Base-by-base conservation (phyloP, 35 echinoderm and acorn worm species). In the Lytechinus pictus region DNA sequence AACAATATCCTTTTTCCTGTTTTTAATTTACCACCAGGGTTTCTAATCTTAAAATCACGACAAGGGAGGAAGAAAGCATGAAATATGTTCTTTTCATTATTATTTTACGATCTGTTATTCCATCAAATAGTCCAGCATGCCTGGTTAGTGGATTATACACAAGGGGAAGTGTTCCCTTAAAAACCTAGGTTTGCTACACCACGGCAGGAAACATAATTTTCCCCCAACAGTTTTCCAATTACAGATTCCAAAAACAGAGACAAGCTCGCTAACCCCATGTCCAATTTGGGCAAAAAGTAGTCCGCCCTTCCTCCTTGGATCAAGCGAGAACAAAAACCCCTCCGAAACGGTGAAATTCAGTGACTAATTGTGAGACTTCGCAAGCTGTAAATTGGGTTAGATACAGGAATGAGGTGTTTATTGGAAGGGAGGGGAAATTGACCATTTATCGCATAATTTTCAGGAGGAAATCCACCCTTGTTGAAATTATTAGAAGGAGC, bases 381-480 rank as follows among this genome's bases (percentile, higher is more conserved):
- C n/a, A 16, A 28, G 52, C 92, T 54, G 53, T 57, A 55, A 93
- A 93, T 93, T 93, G 12, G 92, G 92, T 93, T 93, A 93, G 54
- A 44, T 54, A 44, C 33, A 24, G 92, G 92, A 93, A 93, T 93
- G 28, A 55, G 92, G 92, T 93, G 92, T 93, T 93, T 93, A 93
- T 54, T 93, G 55, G 52, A 93, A 79, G 53, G 55, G 92, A 93
- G 54, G 54, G 92, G 92, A 93, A 93, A 93, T 57, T 54, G 53
- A 54, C 92, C 92, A 93, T 93, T 93, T 93, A 93, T 93, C 92
- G 53, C 55, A 57, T 93, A 93, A 93, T 93, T 93, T 93, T 93
- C 53, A 54, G 54, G 55, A 93, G 92, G 92, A 93, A 93, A 93
- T 93, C 55, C 92, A 93, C 55, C 92, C 92, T 93, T 93, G 92